A percentile compares a stretch with the other conserved stretches of the same genome.
phyloP scores from a whole-genome alignment of 2,113 vertebrate genomes.

The Asarcornis scutulata region DNA sequence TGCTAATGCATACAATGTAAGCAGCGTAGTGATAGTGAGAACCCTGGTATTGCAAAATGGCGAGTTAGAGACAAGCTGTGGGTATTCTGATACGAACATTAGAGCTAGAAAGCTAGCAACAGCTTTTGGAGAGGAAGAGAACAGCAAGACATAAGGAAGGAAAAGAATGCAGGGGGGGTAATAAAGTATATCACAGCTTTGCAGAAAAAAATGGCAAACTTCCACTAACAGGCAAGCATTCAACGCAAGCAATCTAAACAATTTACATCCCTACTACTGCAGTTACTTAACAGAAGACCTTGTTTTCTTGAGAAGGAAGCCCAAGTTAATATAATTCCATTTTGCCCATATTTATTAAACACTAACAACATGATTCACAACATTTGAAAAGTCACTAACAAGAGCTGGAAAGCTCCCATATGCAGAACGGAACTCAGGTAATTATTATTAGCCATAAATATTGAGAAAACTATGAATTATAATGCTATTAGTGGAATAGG shows the following conservation, averaged over 20 bases:
- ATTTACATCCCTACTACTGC: background rate
- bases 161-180: background rate
- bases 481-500: background rate
- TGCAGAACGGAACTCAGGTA: background rate
- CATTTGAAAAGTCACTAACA: slow-evolving; percentile 6
- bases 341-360: slow-evolving; percentile 9
- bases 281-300: background rate
- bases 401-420: slow-evolving; percentile 4
- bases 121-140: background rate
- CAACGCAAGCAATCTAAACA: slow-evolving; percentile 10
- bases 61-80: background rate
- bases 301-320: background rate
- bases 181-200: background rate
- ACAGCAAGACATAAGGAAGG: background rate
- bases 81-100: background rate
- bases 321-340: background rate
- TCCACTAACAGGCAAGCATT: background rate
- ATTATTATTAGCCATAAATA: slow-evolving; percentile 28
- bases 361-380: background rate
- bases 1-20: background rate
- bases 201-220: background rate
- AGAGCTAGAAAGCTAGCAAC: background rate
- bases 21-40: background rate
- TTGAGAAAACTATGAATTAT: background rate
- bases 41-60: background rate